Conservation (phyloP, 2,797 vertebrate genomes). For the Adelosebastes latens region DNA sequence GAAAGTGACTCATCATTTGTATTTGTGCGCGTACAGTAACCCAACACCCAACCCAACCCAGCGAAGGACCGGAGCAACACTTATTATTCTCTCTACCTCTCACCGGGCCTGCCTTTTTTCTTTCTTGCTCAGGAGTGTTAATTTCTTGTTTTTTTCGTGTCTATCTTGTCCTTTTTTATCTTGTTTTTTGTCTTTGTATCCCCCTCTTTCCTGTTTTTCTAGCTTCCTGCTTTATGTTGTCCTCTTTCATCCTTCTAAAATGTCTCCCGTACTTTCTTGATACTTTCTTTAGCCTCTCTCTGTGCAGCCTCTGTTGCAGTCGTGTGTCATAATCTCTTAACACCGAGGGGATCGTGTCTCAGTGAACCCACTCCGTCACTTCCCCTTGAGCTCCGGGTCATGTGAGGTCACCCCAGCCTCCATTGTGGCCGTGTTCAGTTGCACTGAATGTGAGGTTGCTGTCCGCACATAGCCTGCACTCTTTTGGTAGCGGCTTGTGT, state of each 20-base stretch:
- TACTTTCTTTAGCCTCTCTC: background rate
- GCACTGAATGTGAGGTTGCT: background rate
- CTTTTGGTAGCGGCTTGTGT: background rate
- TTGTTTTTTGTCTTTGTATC: background rate
- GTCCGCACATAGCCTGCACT: background rate
- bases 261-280: background rate
- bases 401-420: slow-evolving; percentile 29
- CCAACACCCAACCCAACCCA: slow-evolving; percentile 49
- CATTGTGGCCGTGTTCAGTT: background rate
- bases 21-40: slow-evolving; percentile 58
- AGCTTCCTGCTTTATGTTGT: background rate
- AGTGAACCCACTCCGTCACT: slow-evolving; percentile 31
- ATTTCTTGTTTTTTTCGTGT: background rate
- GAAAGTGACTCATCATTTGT: slow-evolving; percentile 72
- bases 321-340: background rate
- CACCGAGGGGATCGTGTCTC: slow-evolving; percentile 19
- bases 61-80: slow-evolving; percentile 34
- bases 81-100: slow-evolving; percentile 17
- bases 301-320: background rate
- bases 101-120: background rate
- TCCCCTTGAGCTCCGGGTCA: slow-evolving; percentile 30
- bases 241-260: background rate
- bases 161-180: background rate
- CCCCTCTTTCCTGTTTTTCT: background rate
- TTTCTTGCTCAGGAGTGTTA: background rate